Evolutionary conservation across 2,888 invertebrate genomes (phyloP).

Genomic region (Minunthozetes semirufus): DNA sequence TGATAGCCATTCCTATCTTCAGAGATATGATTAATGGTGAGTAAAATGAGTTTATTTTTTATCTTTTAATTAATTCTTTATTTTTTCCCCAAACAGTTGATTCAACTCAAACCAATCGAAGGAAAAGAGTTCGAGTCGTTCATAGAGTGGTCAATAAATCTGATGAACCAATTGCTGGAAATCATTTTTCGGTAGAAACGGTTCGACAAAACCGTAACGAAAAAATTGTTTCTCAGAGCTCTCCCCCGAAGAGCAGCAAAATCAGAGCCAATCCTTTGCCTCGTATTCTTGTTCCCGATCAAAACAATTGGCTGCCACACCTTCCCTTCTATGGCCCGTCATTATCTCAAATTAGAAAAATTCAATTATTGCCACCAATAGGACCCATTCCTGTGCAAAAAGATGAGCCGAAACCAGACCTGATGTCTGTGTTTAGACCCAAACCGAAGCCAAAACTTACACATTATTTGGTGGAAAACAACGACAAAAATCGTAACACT

Average conservation of each 20-base stretch:
- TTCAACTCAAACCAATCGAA: not conserved
- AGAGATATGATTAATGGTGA: conserved; percentile 11
- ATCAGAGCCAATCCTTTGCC: not conserved
- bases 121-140: conserved; percentile 30
- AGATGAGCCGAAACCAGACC: not conserved
- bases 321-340: conserved; percentile 33
- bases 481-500: not conserved
- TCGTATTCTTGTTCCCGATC: conserved; percentile 28
- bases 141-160: not conserved
- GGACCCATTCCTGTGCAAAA: conserved; percentile 20
- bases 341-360: conserved; percentile 2
- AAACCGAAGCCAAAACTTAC: not conserved
- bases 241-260: not conserved
- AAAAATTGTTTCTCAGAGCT: not conserved
- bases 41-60: not conserved
- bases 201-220: too few relatives aligned
- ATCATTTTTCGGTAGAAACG: not conserved
- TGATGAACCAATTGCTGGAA: not conserved
- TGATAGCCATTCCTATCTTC: conserved; percentile 13
- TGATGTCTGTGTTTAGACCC: not conserved
- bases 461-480: not conserved
- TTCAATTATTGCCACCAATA: conserved; percentile 29
- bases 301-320: conserved; percentile 16
- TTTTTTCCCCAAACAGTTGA: not conserved
- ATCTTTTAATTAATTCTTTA: not conserved